Evolutionary conservation across 2,113 vertebrate species (phyloP).

Genomic region (Eleginops maclovinus): DNA sequence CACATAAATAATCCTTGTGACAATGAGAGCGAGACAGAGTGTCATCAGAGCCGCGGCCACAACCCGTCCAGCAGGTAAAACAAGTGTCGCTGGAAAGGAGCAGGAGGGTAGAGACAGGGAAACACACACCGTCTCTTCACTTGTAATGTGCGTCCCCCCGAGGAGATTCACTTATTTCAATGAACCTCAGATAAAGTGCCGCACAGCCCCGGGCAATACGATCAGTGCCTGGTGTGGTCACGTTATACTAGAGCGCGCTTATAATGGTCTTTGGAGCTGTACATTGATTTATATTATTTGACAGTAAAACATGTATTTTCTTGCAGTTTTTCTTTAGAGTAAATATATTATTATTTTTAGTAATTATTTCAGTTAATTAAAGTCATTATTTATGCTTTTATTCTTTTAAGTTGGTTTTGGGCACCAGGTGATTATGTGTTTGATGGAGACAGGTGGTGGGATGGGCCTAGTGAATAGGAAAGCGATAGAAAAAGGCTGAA

Average conservation of each 20-base stretch:
- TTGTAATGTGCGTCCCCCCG: not conserved
- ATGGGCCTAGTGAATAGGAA: no score
- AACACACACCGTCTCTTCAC: not conserved
- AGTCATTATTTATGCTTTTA: no score
- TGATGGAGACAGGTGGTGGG: no score
- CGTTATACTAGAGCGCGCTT: not conserved
- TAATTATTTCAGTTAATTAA: no score
- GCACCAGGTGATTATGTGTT: no score
- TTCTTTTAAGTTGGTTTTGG: no score
- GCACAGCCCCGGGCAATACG: not conserved
- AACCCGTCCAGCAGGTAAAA: constrained; percentile 63
- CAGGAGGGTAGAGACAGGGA: constrained; percentile 15
- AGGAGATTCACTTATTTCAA: constrained; percentile 1
- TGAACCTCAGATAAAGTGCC: not conserved
- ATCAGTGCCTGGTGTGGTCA: not conserved
- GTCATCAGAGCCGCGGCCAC: constrained; percentile 11
- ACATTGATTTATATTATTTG: no score
- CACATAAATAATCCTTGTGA: not conserved
- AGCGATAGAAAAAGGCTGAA: no score
- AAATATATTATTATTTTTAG: no score
- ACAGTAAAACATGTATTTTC: no score
- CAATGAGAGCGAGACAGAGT: not conserved
- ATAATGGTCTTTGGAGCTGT: no score
- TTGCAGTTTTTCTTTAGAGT: no score
- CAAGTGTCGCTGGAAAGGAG: constrained; percentile 27